Percentiles rank a stretch among this genome's conserved stretches.
Evolutionary conservation across 2,797 vertebrate species (phyloP).

Genomic region (Cuculus canorus): DNA sequence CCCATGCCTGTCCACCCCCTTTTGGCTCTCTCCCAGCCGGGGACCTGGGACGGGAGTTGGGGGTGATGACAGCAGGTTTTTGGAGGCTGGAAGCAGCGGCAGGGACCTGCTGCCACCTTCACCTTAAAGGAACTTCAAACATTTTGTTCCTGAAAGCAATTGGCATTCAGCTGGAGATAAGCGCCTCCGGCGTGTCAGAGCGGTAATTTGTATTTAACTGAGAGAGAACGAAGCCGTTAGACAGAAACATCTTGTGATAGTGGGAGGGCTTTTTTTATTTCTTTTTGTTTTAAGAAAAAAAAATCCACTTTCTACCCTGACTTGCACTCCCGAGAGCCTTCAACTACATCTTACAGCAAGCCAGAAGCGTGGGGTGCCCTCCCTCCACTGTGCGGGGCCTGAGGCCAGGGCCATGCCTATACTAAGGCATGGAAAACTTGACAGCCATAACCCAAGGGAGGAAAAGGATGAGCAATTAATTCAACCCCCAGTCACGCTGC

Average conservation of each 20-base stretch:
- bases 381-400: neutral
- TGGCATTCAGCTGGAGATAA: slow-evolving; percentile 67
- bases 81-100: neutral
- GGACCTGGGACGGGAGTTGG: neutral
- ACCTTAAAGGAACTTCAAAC: slow-evolving; percentile 70
- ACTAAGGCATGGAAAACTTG: slow-evolving; percentile 22
- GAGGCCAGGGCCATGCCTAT: neutral
- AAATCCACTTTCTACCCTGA: slow-evolving; percentile 3
- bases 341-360: neutral
- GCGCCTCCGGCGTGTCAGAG: slow-evolving; percentile 59
- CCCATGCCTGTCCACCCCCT: neutral
- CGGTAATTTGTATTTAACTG: slow-evolving; percentile 60
- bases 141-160: slow-evolving; percentile 57
- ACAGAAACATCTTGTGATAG: slow-evolving; percentile 72
- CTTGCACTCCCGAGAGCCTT: neutral
- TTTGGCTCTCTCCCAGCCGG: neutral
- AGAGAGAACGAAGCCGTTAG: slow-evolving; percentile 62
- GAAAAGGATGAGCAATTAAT: neutral
- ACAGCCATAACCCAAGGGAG: neutral
- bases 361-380: neutral
- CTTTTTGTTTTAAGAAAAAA: neutral
- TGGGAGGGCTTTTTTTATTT: slow-evolving; percentile 41
- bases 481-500: neutral
- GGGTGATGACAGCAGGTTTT: neutral
- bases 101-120: neutral